These are phyloP conservation scores for Cephus rjabovi DNA, from an alignment of 2,888 invertebrate genomes.

Conservation along the genomic window DNA sequence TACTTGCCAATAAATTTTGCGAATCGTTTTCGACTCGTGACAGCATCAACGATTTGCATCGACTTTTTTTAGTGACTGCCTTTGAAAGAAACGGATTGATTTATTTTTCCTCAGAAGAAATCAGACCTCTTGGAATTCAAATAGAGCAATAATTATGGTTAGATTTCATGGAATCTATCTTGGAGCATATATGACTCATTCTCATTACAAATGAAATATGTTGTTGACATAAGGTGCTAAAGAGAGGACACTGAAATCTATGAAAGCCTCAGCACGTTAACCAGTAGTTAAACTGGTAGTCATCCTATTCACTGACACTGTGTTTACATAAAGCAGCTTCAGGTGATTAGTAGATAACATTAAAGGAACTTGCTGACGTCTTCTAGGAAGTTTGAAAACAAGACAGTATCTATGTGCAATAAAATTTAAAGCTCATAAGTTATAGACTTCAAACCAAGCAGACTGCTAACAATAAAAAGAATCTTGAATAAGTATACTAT, in stretches of 20 bases:
- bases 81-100: background rate
- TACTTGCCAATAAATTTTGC: background rate
- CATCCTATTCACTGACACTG: background rate
- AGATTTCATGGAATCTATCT: background rate
- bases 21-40: background rate
- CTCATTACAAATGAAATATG: background rate
- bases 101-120: background rate
- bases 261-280: background rate
- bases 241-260: background rate
- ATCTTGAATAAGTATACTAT: background rate
- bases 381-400: conserved; percentile 6
- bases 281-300: background rate
- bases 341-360: background rate
- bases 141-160: background rate
- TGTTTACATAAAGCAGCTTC: background rate
- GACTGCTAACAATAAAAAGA: background rate
- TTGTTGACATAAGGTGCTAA: background rate
- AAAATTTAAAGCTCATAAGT: background rate
- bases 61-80: background rate
- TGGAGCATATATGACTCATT: background rate
- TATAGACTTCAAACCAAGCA: background rate
- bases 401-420: conserved; percentile 17
- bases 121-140: background rate
- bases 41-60: background rate
- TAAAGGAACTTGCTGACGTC: background rate